Base-by-base conservation (phyloP, 1,140 invertebrate species). In the Holcopasites calliopsidis region DNA sequence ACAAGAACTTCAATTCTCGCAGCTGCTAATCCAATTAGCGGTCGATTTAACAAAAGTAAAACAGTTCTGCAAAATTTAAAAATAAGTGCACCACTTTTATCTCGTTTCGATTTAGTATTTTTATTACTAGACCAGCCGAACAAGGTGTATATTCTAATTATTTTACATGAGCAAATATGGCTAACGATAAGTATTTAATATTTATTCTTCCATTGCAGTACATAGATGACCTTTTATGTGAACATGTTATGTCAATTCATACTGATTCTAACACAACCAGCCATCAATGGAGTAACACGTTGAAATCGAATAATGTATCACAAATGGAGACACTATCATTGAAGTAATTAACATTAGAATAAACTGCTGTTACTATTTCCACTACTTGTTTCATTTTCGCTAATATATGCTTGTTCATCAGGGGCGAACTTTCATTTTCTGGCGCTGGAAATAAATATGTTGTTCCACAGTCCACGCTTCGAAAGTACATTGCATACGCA, bases 31-130 rank as follows among this genome's bases (percentile, higher is more conserved):
- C 97, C 98, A 7, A 93, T 94, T 13, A 95, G 94, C 38, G 98
- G 98, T 26, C 96, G 97, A 85, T 99, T 99, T 88, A 95, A 98
- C 90, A 93, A 95, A 87, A 93, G 94, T 0, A 98, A 97, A 92
- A 97, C 96, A 44, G 94, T 99, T 2, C 93, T 94, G 7, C 97
- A 99, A 92, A 99, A 99, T 92, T 93, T 99, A 61, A 96, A 96
- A 90, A 94, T 99, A 77, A 95, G 95, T 76, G 94, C 95, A 33
- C 94, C 98, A 3, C 92, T 99, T 57, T 89, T 99, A 4, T 98
- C 97, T 5, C 93, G 98, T 91, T 99, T 99, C 92, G 98, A 99
- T 92, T 91, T 99, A 50, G 95, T 98, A 47, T 99, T 98, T 89
- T 95, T 99, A 64, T 92, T 99, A 11, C 86, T 98, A 10, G 98